phyloP scores from a whole-genome alignment of 2,888 invertebrate genomes.

The Psococerastis gibbosa region DNA sequence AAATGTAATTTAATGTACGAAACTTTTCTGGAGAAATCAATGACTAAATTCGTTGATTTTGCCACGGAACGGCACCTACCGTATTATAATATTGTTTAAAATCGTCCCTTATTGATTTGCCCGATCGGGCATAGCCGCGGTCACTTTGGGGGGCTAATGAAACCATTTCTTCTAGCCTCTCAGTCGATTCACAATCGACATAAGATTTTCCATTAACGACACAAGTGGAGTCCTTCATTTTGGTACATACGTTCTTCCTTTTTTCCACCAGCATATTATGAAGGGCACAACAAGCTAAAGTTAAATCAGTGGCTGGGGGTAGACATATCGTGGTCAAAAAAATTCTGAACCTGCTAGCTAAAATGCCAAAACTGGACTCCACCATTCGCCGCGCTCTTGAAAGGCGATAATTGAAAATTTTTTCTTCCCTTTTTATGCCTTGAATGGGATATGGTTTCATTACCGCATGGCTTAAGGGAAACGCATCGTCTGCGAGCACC shows the following conservation, averaged over 20 bases:
- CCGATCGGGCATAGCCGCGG: background rate
- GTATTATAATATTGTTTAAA: background rate
- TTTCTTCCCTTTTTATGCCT: slow-evolving; percentile 12
- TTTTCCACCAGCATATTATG: slow-evolving; percentile 7
- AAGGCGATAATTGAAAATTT: slow-evolving; percentile 15
- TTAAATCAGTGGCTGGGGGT: slow-evolving; percentile 10
- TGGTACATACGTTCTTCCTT: background rate
- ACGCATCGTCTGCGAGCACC: slow-evolving; percentile 14
- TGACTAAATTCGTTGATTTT: too few species aligned
- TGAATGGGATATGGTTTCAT: slow-evolving; percentile 13
- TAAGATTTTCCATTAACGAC: too few species aligned
- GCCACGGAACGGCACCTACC: background rate
- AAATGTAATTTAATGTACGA: too few species aligned
- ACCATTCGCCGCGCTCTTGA: slow-evolving; percentile 13
- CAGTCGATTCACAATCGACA: background rate
- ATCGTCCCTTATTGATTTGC: background rate
- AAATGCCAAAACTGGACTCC: slow-evolving; percentile 15
- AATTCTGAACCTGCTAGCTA: slow-evolving; percentile 15
- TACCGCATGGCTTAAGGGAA: slow-evolving; percentile 9
- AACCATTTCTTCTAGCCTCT: background rate
- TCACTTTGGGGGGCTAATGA: background rate
- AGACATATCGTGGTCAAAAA: slow-evolving; percentile 15
- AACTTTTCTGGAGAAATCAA: too few species aligned
- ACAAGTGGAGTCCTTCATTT: background rate
- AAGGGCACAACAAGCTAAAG: slow-evolving; percentile 10